These are phyloP conservation scores for Tenthredo mesomela DNA, from an alignment of 2,888 invertebrate species.

Conservation along the genomic window DNA sequence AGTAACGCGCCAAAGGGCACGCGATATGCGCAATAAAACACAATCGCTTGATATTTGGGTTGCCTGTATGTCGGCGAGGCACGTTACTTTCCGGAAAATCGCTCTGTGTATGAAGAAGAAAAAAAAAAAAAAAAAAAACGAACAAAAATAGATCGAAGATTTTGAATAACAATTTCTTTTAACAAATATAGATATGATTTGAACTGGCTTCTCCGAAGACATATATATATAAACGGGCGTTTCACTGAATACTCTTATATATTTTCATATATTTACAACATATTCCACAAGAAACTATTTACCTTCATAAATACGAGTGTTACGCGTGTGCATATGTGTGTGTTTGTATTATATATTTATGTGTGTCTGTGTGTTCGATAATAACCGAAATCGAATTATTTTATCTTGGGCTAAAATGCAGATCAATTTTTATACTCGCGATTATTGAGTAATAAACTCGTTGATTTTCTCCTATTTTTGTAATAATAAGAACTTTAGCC, in stretches of 20 bases:
- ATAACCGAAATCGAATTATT: neutral
- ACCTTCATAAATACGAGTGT: constrained; percentile 69
- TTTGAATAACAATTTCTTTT: neutral
- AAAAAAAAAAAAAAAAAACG: neutral
- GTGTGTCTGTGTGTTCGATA: neutral
- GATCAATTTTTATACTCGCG: constrained; percentile 10
- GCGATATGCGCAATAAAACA: no score
- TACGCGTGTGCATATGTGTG: constrained; percentile 54
- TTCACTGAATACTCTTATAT: constrained; percentile 49
- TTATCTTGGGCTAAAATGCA: neutral
- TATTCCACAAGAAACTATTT: constrained; percentile 63
- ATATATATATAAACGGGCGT: constrained; percentile 7
- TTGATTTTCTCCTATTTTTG: neutral
- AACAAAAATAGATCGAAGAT: neutral
- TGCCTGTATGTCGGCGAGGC: no score
- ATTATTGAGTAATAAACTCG: neutral
- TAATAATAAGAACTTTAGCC: neutral
- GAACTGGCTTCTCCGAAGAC: constrained; percentile 46
- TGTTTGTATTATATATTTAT: constrained; percentile 1
- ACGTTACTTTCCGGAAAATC: no score
- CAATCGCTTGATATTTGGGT: no score
- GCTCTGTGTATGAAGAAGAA: neutral
- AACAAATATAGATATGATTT: neutral
- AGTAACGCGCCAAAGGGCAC: no score
- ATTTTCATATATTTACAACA: constrained; percentile 70